Conservation (phyloP, 2,888 invertebrate species). For the Tholera decimalis region DNA sequence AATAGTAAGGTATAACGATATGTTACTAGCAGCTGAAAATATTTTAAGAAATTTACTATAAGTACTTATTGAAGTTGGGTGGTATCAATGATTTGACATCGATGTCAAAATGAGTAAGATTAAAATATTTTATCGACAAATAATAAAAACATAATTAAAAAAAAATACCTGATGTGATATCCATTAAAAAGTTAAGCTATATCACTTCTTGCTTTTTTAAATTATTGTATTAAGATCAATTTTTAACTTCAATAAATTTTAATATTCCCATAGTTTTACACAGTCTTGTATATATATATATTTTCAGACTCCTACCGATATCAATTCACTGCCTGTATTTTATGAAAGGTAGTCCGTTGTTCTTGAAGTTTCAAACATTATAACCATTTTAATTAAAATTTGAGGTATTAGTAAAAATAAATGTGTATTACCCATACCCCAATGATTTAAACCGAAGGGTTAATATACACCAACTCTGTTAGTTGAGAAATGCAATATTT, state of each 20-base stretch:
- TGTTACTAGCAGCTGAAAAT: not conserved
- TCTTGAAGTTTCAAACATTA: not conserved
- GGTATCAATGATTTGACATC: slow-evolving; percentile 5
- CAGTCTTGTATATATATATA: not conserved
- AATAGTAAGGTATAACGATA: slow-evolving; percentile 8
- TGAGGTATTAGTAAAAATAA: too few species aligned
- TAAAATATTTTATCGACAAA: slow-evolving; percentile 18
- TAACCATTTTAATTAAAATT: not conserved
- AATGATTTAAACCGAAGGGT: not conserved
- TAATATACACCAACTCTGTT: too few species aligned
- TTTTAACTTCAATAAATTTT: slow-evolving; percentile 2
- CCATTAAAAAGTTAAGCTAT: slow-evolving; percentile 31
- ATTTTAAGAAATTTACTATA: slow-evolving; percentile 8
- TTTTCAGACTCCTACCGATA: slow-evolving; percentile 1
- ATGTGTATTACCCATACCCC: too few species aligned
- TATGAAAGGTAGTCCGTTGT: slow-evolving; percentile 11
- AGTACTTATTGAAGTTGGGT: not conserved
- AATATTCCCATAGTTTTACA: not conserved
- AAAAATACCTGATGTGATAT: slow-evolving; percentile 48
- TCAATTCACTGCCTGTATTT: not conserved
- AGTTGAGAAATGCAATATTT: too few species aligned
- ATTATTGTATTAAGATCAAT: slow-evolving; percentile 17
- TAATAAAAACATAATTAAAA: slow-evolving; percentile 19
- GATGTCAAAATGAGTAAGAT: slow-evolving; percentile 20
- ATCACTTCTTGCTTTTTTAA: slow-evolving; percentile 15